A percentile compares a stretch with the other conserved stretches of the same genome.
These are phyloP conservation scores for Bursaphelenchus mucronatus DNA, from an alignment of 1,140 invertebrate species.

Conservation along the genomic window DNA sequence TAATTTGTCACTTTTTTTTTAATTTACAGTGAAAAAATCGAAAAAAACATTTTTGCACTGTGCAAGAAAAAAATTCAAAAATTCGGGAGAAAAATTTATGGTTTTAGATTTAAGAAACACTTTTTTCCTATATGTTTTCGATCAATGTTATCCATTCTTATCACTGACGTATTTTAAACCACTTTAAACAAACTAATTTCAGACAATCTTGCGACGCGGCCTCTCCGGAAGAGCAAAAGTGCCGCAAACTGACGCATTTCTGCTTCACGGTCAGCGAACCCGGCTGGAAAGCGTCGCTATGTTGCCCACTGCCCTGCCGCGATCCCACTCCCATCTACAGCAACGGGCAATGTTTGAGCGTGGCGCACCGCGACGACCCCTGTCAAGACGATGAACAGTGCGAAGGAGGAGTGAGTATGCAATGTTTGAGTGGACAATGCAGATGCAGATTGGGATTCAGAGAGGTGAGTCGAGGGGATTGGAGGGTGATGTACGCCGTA, in stretches of 20 bases:
- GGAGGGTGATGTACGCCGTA: too few species aligned
- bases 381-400: slow-evolving; percentile 56
- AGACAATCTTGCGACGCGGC: slow-evolving; percentile 60
- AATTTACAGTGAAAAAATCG: not conserved
- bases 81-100: too few species aligned
- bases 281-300: slow-evolving; percentile 59
- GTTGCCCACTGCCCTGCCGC: slow-evolving; percentile 57
- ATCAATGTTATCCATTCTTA: too few species aligned
- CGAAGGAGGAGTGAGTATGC: slow-evolving; percentile 59
- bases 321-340: slow-evolving; percentile 59
- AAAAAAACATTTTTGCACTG: too few species aligned
- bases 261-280: slow-evolving; percentile 58
- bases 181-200: slow-evolving; percentile 11
- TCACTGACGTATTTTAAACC: slow-evolving; percentile 1
- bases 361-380: slow-evolving; percentile 50
- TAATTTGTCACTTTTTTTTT: not conserved
- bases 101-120: too few species aligned
- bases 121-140: too few species aligned
- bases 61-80: too few species aligned
- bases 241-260: slow-evolving; percentile 57
- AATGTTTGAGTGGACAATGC: slow-evolving; percentile 45
- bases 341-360: slow-evolving; percentile 57
- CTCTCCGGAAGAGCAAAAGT: slow-evolving; percentile 57
- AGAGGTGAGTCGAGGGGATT: slow-evolving; percentile 24
- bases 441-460: slow-evolving; percentile 43